phyloP scores from a whole-genome alignment of 2,888 invertebrate genomes.

The Tipula unca region DNA sequence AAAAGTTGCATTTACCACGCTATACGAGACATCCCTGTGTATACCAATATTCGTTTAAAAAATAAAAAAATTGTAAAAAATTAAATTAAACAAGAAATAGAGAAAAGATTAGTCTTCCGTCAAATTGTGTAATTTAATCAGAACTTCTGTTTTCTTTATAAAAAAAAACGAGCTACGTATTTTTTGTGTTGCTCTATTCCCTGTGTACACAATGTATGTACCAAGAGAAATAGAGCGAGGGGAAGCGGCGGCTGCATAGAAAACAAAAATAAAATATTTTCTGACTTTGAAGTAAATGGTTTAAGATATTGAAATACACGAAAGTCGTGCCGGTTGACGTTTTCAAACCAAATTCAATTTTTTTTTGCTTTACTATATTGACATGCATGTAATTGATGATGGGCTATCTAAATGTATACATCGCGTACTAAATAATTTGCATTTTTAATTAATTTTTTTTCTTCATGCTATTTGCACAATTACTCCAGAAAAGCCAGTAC shows the following conservation, averaged over 20 bases:
- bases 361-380: background rate
- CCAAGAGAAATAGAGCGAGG: background rate
- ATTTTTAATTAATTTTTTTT: background rate
- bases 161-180: background rate
- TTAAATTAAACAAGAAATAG: background rate
- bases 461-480: background rate
- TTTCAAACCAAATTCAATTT: background rate
- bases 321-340: background rate
- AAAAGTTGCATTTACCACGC: background rate
- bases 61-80: background rate
- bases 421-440: background rate
- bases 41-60: background rate
- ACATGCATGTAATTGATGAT: background rate
- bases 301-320: background rate
- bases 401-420: background rate
- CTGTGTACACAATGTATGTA: background rate
- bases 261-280: background rate
- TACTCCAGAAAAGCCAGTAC: background rate
- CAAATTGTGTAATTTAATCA: conserved; percentile 14
- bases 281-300: background rate
- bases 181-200: background rate
- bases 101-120: conserved; percentile 8
- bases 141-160: background rate
- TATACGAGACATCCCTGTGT: background rate
- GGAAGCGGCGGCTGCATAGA: background rate